These are phyloP conservation scores for Hydroisotoma schaefferi DNA, from an alignment of 2,888 invertebrate species.

Conservation along the genomic window DNA sequence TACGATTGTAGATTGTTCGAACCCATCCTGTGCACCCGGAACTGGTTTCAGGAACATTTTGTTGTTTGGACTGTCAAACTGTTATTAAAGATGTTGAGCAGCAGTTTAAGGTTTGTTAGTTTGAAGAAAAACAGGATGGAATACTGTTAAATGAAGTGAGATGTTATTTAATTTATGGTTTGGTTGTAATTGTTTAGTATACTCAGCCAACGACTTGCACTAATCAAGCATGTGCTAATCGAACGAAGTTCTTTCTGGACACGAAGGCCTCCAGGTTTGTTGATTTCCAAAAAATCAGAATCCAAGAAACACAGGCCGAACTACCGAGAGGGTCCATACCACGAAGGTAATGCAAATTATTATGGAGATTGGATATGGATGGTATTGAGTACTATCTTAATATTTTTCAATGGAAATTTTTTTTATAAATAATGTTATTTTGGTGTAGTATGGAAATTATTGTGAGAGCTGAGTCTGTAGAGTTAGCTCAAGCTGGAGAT, in stretches of 20 bases:
- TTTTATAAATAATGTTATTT: too few relatives aligned
- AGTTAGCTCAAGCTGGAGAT: constrained; percentile 85
- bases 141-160: too few relatives aligned
- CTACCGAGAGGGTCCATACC: constrained; percentile 95
- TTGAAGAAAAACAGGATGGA: too few relatives aligned
- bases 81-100: constrained; percentile 92
- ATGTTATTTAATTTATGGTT: too few relatives aligned
- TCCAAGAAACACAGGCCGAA: constrained; percentile 97
- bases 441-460: constrained; percentile 75
- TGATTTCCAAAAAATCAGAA: constrained; percentile 96
- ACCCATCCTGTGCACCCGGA: constrained; percentile 99
- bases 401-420: background rate
- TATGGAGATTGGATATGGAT: background rate
- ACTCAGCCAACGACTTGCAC: constrained; percentile 93
- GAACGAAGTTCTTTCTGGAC: constrained; percentile 83
- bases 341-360: constrained; percentile 61
- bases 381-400: background rate
- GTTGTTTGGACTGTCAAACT: constrained; percentile 93
- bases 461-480: constrained; percentile 91
- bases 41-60: constrained; percentile 77
- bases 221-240: constrained; percentile 92
- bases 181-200: constrained; percentile 58
- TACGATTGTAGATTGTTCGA: constrained; percentile 64
- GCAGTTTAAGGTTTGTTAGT: constrained; percentile 84
- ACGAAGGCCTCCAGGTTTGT: constrained; percentile 91